These are phyloP conservation scores for Okamejei kenojei DNA, from an alignment of 2,797 vertebrate species.

Conservation along the genomic window DNA sequence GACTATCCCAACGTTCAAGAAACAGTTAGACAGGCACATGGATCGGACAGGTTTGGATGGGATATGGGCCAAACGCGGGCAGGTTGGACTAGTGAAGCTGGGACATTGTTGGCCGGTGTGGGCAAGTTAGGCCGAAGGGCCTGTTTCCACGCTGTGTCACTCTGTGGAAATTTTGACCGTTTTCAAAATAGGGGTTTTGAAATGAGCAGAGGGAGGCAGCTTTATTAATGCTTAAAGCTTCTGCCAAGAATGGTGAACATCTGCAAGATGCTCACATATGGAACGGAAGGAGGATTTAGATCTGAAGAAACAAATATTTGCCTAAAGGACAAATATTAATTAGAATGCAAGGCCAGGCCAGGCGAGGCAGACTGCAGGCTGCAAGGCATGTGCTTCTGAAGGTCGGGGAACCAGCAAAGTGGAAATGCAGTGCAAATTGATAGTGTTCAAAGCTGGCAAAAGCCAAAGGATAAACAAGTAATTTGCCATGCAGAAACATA, in stretches of 20 bases:
- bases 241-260: slow-evolving; percentile 26
- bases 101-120: too few species aligned
- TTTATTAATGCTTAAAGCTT: not conserved
- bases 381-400: slow-evolving; percentile 87
- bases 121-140: too few species aligned
- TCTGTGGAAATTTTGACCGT: too few species aligned
- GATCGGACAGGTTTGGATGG: too few species aligned
- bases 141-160: too few species aligned
- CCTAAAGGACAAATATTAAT: slow-evolving; percentile 93
- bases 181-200: not conserved
- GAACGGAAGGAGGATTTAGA: slow-evolving; percentile 81
- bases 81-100: too few species aligned
- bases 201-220: slow-evolving; percentile 1
- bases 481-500: slow-evolving; percentile 66
- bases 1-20: too few species aligned
- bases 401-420: slow-evolving; percentile 78
- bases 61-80: too few species aligned
- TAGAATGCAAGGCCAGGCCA: slow-evolving; percentile 80
- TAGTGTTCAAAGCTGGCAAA: slow-evolving; percentile 76
- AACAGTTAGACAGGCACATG: too few species aligned
- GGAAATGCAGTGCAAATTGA: slow-evolving; percentile 89
- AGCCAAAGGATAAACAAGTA: slow-evolving; percentile 71
- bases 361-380: slow-evolving; percentile 76
- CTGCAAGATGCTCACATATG: slow-evolving; percentile 60
- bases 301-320: slow-evolving; percentile 94